Evolutionary conservation across 1,140 invertebrate genomes (phyloP).

Genomic region (Cydia fagiglandana): DNA sequence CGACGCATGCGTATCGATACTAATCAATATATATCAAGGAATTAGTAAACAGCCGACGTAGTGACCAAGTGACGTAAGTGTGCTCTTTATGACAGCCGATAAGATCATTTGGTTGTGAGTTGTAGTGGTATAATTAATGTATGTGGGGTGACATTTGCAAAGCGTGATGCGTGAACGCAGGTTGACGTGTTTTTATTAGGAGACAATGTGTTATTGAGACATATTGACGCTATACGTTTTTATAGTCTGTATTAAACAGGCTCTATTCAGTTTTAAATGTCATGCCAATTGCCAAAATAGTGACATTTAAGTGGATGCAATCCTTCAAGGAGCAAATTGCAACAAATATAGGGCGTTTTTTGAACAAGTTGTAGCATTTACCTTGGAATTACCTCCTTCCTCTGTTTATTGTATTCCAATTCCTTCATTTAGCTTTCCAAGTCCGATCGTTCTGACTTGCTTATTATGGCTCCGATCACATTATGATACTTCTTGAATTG

Average conservation of each 20-base stretch:
- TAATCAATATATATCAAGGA: constrained; percentile 68
- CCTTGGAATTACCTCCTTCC: too few species aligned
- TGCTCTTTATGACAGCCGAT: neutral
- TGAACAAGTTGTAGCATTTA: too few species aligned
- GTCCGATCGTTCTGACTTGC: too few species aligned
- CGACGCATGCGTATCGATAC: constrained; percentile 65
- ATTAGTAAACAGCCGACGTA: constrained; percentile 57
- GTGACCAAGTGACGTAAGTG: constrained; percentile 33
- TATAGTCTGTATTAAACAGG: neutral
- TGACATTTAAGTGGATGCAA: too few species aligned
- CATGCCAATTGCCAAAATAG: too few species aligned
- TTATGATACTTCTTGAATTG: too few species aligned
- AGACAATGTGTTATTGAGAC: constrained; percentile 8
- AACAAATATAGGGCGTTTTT: too few species aligned
- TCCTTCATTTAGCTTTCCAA: too few species aligned
- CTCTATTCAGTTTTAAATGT: too few species aligned
- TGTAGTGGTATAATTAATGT: constrained; percentile 46
- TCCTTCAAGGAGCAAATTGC: too few species aligned
- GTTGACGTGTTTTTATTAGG: constrained; percentile 1
- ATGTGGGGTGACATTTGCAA: constrained; percentile 36
- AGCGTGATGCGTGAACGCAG: constrained; percentile 11
- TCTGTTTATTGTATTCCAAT: too few species aligned
- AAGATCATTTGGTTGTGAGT: neutral
- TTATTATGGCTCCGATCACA: too few species aligned
- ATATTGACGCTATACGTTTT: neutral